phyloP scores from a whole-genome alignment of 2,888 invertebrate species.

The Chymomyza caudatula region DNA sequence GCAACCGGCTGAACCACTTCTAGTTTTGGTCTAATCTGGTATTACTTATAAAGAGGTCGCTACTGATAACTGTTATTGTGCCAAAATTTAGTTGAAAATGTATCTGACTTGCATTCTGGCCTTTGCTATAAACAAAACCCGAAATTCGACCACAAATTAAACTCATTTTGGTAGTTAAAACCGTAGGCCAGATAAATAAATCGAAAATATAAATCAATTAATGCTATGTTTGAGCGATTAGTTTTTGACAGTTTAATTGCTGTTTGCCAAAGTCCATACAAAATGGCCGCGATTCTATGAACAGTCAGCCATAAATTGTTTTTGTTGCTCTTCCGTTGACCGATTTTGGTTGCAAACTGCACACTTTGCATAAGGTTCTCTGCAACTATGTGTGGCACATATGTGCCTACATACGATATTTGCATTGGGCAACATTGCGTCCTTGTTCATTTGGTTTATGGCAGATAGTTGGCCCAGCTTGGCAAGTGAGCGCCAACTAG shows the following conservation, averaged over 20 bases:
- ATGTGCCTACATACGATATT: no score
- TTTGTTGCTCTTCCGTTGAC: constrained; percentile 1
- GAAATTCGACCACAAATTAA: background rate
- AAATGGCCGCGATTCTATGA: background rate
- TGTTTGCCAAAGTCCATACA: background rate
- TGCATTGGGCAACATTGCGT: background rate
- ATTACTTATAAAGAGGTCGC: background rate
- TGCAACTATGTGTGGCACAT: no score
- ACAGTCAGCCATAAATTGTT: constrained; percentile 4
- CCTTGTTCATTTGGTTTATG: constrained; percentile 16
- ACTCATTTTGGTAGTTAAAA: no score
- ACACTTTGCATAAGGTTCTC: background rate
- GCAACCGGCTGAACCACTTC: constrained; percentile 39
- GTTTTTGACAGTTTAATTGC: constrained; percentile 12
- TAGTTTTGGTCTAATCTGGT: background rate
- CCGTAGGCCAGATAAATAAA: background rate
- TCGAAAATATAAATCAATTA: constrained; percentile 34
- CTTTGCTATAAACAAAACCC: no score
- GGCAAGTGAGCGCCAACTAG: background rate
- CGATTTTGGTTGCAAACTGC: background rate
- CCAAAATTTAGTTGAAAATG: background rate
- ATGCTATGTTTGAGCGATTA: constrained; percentile 21
- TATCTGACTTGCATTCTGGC: background rate
- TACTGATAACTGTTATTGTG: background rate
- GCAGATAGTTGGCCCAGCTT: background rate